Conservation (phyloP, 2,113 vertebrate species). For the Piaya cayana region DNA sequence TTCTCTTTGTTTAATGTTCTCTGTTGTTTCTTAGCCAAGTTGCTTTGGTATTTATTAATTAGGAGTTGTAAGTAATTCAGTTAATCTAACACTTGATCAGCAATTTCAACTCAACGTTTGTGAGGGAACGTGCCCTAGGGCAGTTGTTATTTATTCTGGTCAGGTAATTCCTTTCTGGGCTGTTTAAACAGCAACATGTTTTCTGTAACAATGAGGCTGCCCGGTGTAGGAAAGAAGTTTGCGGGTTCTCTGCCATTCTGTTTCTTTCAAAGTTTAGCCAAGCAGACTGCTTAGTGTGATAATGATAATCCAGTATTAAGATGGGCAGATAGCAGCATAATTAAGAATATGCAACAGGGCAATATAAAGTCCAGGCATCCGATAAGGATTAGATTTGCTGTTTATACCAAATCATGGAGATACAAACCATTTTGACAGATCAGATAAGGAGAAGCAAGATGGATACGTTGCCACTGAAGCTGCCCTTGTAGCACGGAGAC, state of each 20-base stretch:
- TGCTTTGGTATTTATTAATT: slow-evolving; percentile 61
- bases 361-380: slow-evolving; percentile 28
- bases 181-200: slow-evolving; percentile 42
- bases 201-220: neutral
- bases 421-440: slow-evolving; percentile 35
- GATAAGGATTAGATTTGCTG: slow-evolving; percentile 50
- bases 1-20: slow-evolving; percentile 41
- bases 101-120: slow-evolving; percentile 15
- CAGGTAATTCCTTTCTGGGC: slow-evolving; percentile 42
- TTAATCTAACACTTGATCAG: slow-evolving; percentile 63
- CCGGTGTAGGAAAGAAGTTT: neutral
- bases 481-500: slow-evolving; percentile 25
- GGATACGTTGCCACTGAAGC: slow-evolving; percentile 2
- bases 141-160: slow-evolving; percentile 57
- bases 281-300: neutral
- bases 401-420: slow-evolving; percentile 32
- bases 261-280: slow-evolving; percentile 20
- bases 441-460: slow-evolving; percentile 36
- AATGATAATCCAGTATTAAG: slow-evolving; percentile 1
- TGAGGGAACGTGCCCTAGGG: slow-evolving; percentile 33
- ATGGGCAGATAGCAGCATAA: neutral
- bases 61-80: slow-evolving; percentile 34
- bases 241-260: neutral
- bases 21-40: slow-evolving; percentile 12
- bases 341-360: slow-evolving; percentile 5